Evolutionary conservation across 92 coral and sea anemone species (phyloP), one percentile per base, ranked within the genome.

Genomic region (Desmophyllum pertusum): DNA sequence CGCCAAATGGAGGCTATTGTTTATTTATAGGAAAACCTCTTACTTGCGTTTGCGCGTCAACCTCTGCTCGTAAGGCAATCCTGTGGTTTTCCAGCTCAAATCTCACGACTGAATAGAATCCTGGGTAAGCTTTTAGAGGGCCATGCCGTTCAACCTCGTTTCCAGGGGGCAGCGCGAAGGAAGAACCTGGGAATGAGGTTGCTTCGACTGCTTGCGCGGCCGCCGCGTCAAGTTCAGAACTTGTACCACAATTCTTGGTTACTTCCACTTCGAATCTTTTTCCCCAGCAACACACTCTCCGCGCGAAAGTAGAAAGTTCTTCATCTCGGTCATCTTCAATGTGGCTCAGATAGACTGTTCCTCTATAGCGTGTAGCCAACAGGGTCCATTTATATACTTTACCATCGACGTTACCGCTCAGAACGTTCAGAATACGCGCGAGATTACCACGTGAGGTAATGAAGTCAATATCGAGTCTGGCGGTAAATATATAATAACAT

Each of bases 361-460:
- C 71, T 19, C 86, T 76, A 25, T 72, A 82, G 10, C 86, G 68
- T 10, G 86, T 72, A 29, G 86, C 86, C 25, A 82, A 45, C 57
- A 82, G 21, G 13, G 86, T 57, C 86, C 86, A 82, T 14, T 37
- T 19, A 5, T 43, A 43, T 5, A 70, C 70, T 57, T 73, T 82
- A 7, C 78, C 76, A 43, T 82, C 86, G n/a, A n/a, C n/a, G 31
- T 55, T 82, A 5, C 86, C 79, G 10, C 35, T 82, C 31, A 57
- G 29, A n/a, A 82, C 79, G 48, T 71, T 38, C 7, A 82, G 86
- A 25, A 71, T 41, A 33, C 86, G 86, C 0, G 78, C 63, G 23
- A 82, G 71, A 59, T 82, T 82, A 71, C 86, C 86, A 71, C 86
- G 86, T n/a, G 86, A 82, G 27, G 86, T 82, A 13, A 82, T 79